These are phyloP conservation scores for Drosophila sechellia DNA, from an alignment of 1,140 invertebrate species.

Conservation along the genomic window DNA sequence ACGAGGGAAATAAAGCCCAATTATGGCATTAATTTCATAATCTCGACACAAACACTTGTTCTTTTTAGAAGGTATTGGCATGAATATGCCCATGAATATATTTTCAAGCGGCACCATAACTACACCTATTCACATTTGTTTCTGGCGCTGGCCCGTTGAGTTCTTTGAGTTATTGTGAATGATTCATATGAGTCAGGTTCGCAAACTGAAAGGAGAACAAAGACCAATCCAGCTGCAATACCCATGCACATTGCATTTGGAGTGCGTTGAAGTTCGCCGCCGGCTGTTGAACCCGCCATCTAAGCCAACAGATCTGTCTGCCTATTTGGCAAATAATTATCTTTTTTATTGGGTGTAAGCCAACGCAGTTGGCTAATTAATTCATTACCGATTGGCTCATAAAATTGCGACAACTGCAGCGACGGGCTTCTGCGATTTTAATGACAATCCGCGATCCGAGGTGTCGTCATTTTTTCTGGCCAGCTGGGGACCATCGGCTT, in stretches of 20 bases:
- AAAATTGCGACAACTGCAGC: constrained; percentile 49
- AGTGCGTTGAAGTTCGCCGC: constrained; percentile 66
- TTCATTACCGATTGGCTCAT: constrained; percentile 60
- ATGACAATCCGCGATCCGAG: constrained; percentile 14
- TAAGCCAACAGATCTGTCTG: constrained; percentile 33
- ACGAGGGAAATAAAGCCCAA: not conserved
- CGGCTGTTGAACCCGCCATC: constrained; percentile 54
- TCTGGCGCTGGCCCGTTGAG: constrained; percentile 37
- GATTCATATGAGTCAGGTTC: constrained; percentile 45
- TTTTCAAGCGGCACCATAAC: constrained; percentile 12
- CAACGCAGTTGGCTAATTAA: constrained; percentile 66
- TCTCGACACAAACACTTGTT: not conserved
- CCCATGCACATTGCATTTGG: constrained; percentile 6
- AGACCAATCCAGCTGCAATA: constrained; percentile 12
- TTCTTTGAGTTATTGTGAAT: constrained; percentile 29
- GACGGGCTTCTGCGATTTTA: constrained; percentile 28
- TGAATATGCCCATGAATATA: not conserved
- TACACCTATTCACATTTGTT: constrained; percentile 29
- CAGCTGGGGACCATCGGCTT: constrained; percentile 19
- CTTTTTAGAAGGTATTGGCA: not conserved
- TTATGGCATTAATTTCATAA: not conserved
- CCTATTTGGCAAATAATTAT: constrained; percentile 23
- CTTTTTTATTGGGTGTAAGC: constrained; percentile 21
- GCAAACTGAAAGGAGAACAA: constrained; percentile 18
- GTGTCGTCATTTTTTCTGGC: constrained; percentile 35